Evolutionary conservation across 2,113 vertebrate genomes (phyloP).

Genomic region (Charina bottae): DNA sequence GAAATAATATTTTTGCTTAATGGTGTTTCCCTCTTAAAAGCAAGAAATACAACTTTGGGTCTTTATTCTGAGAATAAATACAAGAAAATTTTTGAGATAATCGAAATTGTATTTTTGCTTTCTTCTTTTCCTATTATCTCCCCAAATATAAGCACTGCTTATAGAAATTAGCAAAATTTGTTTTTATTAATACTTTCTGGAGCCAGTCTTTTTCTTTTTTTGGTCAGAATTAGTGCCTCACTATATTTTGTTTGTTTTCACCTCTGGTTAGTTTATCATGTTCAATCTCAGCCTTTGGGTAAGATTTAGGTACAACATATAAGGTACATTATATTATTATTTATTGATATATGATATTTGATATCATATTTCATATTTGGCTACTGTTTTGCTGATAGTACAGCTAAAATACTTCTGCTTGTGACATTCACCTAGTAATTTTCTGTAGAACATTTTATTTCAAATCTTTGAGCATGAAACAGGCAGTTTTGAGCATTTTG

Average conservation of each 20-base stretch:
- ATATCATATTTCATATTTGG: no score
- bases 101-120: not conserved
- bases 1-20: no score
- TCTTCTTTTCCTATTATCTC: not conserved
- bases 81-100: not conserved
- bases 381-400: not conserved
- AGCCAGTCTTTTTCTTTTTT: not conserved
- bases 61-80: not conserved
- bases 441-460: not conserved
- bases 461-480: not conserved
- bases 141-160: not conserved
- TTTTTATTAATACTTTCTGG: not conserved
- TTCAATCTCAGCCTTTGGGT: not conserved
- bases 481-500: not conserved
- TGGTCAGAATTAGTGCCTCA: no score
- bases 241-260: not conserved
- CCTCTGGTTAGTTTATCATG: not conserved
- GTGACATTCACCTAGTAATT: not conserved
- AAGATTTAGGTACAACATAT: not conserved
- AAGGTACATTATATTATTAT: no score
- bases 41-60: not conserved
- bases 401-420: not conserved
- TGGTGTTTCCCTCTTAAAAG: not conserved
- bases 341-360: no score
- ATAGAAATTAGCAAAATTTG: not conserved